Conservation (phyloP, 1,140 invertebrate species). For the Asbolus verrucosus region DNA sequence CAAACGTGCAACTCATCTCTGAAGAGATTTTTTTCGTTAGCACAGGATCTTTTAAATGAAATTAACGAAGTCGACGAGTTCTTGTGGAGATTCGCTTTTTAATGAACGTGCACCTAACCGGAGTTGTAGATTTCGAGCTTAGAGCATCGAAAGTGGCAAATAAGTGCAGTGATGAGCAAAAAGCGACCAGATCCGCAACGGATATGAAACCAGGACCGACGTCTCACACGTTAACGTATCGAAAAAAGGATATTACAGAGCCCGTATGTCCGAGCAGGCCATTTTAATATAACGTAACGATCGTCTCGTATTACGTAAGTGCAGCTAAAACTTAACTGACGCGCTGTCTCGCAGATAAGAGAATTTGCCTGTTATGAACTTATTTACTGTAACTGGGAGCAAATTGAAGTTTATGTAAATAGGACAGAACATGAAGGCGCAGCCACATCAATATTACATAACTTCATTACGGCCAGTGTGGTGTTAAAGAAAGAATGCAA, state of each 20-base stretch:
- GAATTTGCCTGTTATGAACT: constrained; percentile 33
- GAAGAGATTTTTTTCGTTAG: too few relatives aligned
- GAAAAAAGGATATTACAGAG: not conserved
- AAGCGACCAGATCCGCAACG: not conserved
- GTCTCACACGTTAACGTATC: too few relatives aligned
- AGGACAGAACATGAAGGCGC: constrained; percentile 11
- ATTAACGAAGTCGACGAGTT: not conserved
- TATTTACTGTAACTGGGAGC: constrained; percentile 22
- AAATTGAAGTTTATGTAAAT: constrained; percentile 33
- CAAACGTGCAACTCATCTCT: too few relatives aligned
- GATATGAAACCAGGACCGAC: not conserved
- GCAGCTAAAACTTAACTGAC: constrained; percentile 8
- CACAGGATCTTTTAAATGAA: not conserved
- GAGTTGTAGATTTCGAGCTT: not conserved
- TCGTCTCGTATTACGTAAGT: constrained; percentile 8
- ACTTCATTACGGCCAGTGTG: not conserved
- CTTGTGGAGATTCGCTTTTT: not conserved
- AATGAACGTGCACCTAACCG: not conserved
- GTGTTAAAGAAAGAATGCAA: not conserved
- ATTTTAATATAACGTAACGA: constrained; percentile 19
- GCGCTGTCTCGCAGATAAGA: not conserved
- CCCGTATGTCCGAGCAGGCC: too few relatives aligned
- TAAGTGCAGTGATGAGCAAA: not conserved
- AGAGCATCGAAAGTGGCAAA: constrained; percentile 2
- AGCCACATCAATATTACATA: constrained; percentile 34